A percentile compares a stretch with the other conserved stretches of the same genome.
Evolutionary conservation across 1,140 invertebrate genomes (phyloP).

Genomic region (Mercenaria mercenaria): DNA sequence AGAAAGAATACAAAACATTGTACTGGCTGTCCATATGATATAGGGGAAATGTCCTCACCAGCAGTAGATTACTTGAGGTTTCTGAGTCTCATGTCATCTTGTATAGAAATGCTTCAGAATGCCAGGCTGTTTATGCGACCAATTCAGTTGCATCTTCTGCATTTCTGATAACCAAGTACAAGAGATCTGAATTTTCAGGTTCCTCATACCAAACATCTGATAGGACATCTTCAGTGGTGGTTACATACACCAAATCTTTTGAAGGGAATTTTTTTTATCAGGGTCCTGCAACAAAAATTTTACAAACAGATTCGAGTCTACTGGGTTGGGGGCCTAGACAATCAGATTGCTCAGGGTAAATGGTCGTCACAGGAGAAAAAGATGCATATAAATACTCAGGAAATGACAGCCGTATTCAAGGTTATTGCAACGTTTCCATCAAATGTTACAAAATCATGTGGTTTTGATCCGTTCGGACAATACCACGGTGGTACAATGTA

Average conservation of each 20-base stretch:
- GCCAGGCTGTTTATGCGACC: constrained; percentile 15
- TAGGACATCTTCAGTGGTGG: constrained; percentile 38
- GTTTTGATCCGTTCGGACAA: constrained; percentile 34
- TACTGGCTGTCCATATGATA: neutral
- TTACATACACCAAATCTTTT: constrained; percentile 19
- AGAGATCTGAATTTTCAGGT: constrained; percentile 2
- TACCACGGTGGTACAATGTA: constrained; percentile 34
- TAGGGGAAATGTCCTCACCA: neutral
- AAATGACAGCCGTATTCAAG: constrained; percentile 29
- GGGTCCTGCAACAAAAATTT: neutral
- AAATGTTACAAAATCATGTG: neutral
- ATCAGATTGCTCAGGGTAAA: neutral
- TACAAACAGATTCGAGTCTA: constrained; percentile 17
- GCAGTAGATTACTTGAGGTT: constrained; percentile 30
- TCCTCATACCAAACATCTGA: neutral
- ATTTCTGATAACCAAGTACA: constrained; percentile 35
- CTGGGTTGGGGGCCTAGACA: constrained; percentile 4
- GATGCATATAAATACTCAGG: constrained; percentile 24
- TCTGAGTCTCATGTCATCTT: constrained; percentile 17
- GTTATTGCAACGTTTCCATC: neutral
- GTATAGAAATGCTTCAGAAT: neutral
- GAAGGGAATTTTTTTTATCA: constrained; percentile 10
- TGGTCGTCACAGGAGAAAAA: neutral
- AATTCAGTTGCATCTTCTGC: constrained; percentile 38
- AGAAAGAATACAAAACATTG: constrained; percentile 26